A percentile compares a stretch with the other conserved stretches of the same genome.
Evolutionary conservation across 2,797 vertebrate species (phyloP).

Genomic region (Dromococcyx pavoninus): DNA sequence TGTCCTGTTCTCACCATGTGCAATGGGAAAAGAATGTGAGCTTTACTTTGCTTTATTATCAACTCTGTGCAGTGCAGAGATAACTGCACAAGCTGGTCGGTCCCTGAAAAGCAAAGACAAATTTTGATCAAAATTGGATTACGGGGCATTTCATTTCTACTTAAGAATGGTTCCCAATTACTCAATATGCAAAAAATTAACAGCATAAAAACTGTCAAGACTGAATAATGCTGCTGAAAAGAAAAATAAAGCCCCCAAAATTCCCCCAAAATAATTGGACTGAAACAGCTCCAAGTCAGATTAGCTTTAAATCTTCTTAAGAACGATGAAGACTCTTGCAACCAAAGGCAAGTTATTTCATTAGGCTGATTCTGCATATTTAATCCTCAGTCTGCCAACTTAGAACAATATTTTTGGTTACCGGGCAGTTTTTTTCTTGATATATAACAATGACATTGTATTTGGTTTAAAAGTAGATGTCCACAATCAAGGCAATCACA

Average conservation of each 20-base stretch:
- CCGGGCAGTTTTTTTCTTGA: background rate
- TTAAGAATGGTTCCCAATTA: constrained; percentile 63
- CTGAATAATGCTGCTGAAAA: constrained; percentile 41
- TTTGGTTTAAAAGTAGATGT: constrained; percentile 38
- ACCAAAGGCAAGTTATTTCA: constrained; percentile 61
- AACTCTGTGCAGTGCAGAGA: constrained; percentile 43
- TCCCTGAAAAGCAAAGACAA: constrained; percentile 51
- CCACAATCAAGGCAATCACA: constrained; percentile 45
- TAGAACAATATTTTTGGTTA: constrained; percentile 35
- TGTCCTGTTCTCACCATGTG: background rate
- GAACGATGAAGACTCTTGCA: constrained; percentile 32
- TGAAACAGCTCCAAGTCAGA: constrained; percentile 45
- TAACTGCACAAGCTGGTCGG: background rate
- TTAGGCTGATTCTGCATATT: constrained; percentile 55
- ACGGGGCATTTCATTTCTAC: constrained; percentile 57
- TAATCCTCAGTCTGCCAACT: constrained; percentile 34
- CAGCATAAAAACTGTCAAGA: constrained; percentile 46
- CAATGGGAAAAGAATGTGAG: constrained; percentile 34
- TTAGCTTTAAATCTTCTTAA: constrained; percentile 69
- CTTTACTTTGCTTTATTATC: constrained; percentile 46
- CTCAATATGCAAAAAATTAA: constrained; percentile 43
- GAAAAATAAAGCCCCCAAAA: background rate
- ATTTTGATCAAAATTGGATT: constrained; percentile 69
- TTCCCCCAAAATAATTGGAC: background rate
- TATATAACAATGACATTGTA: constrained; percentile 5